A percentile compares a stretch with the other conserved stretches of the same genome.
These are phyloP conservation scores for Epinephelus awoara DNA, from an alignment of 2,797 vertebrate species.

Conservation along the genomic window DNA sequence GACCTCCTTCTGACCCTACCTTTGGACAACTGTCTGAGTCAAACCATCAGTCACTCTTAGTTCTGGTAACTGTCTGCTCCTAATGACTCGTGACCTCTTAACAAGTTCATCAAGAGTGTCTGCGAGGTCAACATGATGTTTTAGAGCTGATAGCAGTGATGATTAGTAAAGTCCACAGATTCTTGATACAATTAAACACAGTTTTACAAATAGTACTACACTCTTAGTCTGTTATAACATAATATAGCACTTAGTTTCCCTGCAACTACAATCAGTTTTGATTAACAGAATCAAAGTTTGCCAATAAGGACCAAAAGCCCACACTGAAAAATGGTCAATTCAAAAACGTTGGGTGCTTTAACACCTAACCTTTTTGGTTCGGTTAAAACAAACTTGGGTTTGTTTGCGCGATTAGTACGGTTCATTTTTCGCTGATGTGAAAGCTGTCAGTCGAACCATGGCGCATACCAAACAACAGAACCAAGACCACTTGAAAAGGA, in stretches of 20 bases:
- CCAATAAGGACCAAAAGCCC: neutral
- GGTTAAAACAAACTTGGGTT: too few relatives aligned
- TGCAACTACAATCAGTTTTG: neutral
- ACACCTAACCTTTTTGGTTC: too few relatives aligned
- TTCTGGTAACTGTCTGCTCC: constrained; percentile 44
- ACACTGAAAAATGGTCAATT: neutral
- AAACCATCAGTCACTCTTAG: constrained; percentile 49
- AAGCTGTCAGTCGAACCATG: too few relatives aligned
- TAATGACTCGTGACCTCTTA: constrained; percentile 43
- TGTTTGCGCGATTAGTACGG: too few relatives aligned
- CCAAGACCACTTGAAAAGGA: too few relatives aligned
- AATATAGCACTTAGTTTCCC: neutral
- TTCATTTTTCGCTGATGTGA: too few relatives aligned
- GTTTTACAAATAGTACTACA: neutral
- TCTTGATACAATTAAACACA: neutral
- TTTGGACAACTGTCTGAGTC: constrained; percentile 45
- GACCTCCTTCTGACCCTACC: constrained; percentile 48
- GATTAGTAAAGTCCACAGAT: neutral
- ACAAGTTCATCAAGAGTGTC: constrained; percentile 32
- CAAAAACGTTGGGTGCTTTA: neutral
- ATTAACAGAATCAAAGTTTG: constrained; percentile 4
- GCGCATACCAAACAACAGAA: too few relatives aligned
- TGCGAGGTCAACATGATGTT: constrained; percentile 20
- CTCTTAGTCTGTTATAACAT: neutral
- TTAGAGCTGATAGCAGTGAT: constrained; percentile 13